Base-by-base conservation (phyloP, 1,140 invertebrate genomes). In the Agraylea sexmaculata region DNA sequence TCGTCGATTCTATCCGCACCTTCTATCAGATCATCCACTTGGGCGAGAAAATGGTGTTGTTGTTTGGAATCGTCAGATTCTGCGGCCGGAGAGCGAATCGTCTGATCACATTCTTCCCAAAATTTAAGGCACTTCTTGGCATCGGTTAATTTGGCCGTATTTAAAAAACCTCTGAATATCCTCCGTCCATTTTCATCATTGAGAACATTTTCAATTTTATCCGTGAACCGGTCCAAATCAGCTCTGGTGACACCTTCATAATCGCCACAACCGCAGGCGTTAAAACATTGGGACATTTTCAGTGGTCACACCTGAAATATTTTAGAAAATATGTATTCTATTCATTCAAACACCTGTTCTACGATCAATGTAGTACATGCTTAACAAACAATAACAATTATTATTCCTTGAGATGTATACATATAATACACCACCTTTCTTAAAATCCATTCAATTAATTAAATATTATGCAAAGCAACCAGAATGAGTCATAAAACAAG, bases 151-250 rank as follows among this genome's bases (percentile, higher is more conserved):
- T 64, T 62, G 13, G 56, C 54, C 3, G 61, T 57, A 32, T 52
- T 56, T 61, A 66, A 64, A 41, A 61, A 68, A 45, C 60, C 61
- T 42, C 61, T 57, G 46, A 66, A 66, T 7, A 65, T 46, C 15
- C 55, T 51, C 34, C 58, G 54, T 2, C 65, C 65, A 37, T 60
- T 66, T 36, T 63, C 60, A 45, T 66, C 59, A 25, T 57, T 60
- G 17, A 68, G 48, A 19, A 66, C 60, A 55, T 68, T 66, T 48
- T 66, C 63, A 36, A 68, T 60, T 53, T 57, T 65, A 40, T 68
- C 64, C 6, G 65, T 68, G 46, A 56, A 68, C 8, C 65, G 57
- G 46, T 68, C 63, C 43, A 66, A 58, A 46, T 68, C 65, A 3
- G 60, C 53, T 49, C 59, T 62, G 18, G 57, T 61, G 41, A 66